phyloP scores from a whole-genome alignment of 64 coral and sea anemone genomes.

The Dendrophyllia cribrosa region DNA sequence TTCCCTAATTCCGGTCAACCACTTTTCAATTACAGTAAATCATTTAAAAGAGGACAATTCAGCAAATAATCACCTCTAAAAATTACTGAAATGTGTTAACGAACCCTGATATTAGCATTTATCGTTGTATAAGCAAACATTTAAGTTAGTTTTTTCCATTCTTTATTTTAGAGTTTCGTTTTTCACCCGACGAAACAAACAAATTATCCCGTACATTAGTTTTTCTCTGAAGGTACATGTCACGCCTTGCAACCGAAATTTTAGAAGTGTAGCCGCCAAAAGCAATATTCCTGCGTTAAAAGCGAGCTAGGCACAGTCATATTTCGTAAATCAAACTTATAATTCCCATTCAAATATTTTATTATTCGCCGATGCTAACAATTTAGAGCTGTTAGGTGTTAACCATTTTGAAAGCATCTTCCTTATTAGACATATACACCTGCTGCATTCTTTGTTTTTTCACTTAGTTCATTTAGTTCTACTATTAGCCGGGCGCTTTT shows the following conservation, averaged over 20 bases:
- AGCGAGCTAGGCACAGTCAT: no score
- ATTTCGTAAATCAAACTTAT: neutral
- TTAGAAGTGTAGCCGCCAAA: neutral
- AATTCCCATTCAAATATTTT: neutral
- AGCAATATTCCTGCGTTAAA: no score
- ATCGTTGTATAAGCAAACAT: neutral
- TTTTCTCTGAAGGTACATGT: neutral
- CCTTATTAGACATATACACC: constrained; percentile 16
- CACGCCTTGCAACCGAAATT: neutral
- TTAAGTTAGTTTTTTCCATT: neutral
- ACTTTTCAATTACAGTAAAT: constrained; percentile 17
- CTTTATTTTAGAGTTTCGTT: neutral
- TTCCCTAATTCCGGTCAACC: neutral
- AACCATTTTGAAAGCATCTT: neutral
- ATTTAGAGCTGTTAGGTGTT: neutral
- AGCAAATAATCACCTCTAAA: neutral
- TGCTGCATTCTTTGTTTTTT: neutral
- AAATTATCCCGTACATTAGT: neutral
- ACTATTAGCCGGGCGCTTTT: neutral
- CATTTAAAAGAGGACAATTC: neutral
- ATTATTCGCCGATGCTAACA: neutral
- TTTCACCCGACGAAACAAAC: neutral
- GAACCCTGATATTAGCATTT: neutral
- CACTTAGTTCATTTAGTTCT: neutral
- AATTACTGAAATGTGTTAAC: constrained; percentile 7